Evolutionary conservation across 2,113 vertebrate species (phyloP), one percentile per base, ranked within the genome.

Genomic region (Anoura caudifer): DNA sequence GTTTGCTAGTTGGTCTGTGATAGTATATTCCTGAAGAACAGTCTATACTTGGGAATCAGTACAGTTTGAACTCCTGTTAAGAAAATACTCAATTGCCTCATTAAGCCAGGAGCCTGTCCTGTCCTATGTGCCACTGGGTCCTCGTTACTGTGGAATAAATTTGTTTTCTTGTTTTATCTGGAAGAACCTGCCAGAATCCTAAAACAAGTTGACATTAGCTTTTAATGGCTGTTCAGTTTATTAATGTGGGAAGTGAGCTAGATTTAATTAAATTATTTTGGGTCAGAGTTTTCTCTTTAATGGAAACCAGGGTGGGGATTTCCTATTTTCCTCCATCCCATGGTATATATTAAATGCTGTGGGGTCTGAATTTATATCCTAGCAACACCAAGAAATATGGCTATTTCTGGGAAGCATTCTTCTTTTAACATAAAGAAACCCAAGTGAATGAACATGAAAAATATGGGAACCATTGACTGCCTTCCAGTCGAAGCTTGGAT

Each of bases 311-410:
- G 41, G 59, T 87, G 61, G 8, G 38, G 41, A 59, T 92, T 52
- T 92, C 92, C n/a, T 93, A 54, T 59, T 94, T 96, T 41, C 26
- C 24, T 87, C 38, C 28, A 79, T 38, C 28, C 26, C 31, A 11
- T 87, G 52, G 31, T 59, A 45, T 93, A 22, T 65, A 84, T 76
- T 92, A 92, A 95, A 92, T 79, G 47, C 38, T 41, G 9, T 73
- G 43, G 28, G 73, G 52, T 94, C 76, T 95, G 52, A 96, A 87
- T 96, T 95, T 87, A 94, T 82, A 95, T 96, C 76, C n/a, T 82
- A 90, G 52, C 15, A 84, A 94, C 22, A 73, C 93, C 54, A 92
- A 94, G 72, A 95, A 94, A 94, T 96, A 90, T 54, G 75, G 79
- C 0, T 50, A 52, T 80, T 97, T 96, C 95, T 97, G 87, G 70